Base-by-base conservation (phyloP, 2,113 vertebrate species). In the Mionectes macconnelli region DNA sequence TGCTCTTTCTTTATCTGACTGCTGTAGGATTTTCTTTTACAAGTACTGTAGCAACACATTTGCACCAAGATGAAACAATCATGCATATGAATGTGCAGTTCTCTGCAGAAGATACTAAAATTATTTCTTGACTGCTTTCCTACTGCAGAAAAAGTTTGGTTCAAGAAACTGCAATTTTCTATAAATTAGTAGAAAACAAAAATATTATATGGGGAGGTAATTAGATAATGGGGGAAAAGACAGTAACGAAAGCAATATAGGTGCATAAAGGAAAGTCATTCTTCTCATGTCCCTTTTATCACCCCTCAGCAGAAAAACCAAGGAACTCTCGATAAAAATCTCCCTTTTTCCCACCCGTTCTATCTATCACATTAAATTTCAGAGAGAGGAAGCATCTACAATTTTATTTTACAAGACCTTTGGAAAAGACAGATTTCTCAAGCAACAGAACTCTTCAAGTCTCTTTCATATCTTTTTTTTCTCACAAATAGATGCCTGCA, bases 381-480 rank as follows among this genome's bases (percentile, higher is more conserved):
- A 90, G 24, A 66, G 20, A 67, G 31, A 52, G n/a, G 24, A 95
- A 84, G 45, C 56, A 13, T 40, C 81, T 67, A 44, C 5, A 2
- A 53, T 89, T 92, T 94, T 66, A 84, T 87, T 94, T 87, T 69
- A 94, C n/a, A 72, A 93, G 72, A 35, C 39, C 24, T 76, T 59
- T 50, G 44, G 72, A 93, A 90, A 96, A 81, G 89, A 88, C 28
- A 33, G 25, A 85, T 85, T 85, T 89, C 69, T 89, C 79, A 73
- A 86, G 74, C n/a, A 94, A 89, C 6, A 4, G 55, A 94, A 87
- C 70, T 88, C 68, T 86, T 89, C 31, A 62, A 83, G 82, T 31
- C 22, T 64, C 78, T 93, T 86, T 90, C 49, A 35, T 81, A 68
- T 57, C 37, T 84, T 80, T 55, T 86, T n/a, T 42, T 55, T 91